Evolutionary conservation across 2,797 vertebrate species (phyloP).

Genomic region (Cynodonichthys magdalenae): DNA sequence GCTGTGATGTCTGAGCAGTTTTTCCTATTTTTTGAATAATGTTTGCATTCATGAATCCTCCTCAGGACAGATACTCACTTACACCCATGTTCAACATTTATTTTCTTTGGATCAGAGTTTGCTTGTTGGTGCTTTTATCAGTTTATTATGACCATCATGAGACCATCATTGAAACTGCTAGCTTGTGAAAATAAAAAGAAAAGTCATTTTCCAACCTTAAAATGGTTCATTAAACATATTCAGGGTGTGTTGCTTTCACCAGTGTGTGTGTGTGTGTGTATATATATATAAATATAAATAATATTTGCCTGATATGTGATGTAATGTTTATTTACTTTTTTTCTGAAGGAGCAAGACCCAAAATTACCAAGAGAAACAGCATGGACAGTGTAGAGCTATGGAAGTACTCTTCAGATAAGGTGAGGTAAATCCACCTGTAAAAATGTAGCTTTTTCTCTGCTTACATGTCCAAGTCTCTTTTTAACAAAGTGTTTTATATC

Average conservation of each 20-base stretch:
- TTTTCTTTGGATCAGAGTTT: conserved; percentile 37
- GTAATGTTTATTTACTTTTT: conserved; percentile 26
- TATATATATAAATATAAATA: no score
- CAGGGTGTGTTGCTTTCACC: conserved; percentile 4
- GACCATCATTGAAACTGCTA: conserved; percentile 20
- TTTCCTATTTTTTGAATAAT: conserved; percentile 17
- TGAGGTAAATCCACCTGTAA: conserved; percentile 49
- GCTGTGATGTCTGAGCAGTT: conserved; percentile 18
- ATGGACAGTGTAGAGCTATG: conserved; percentile 91
- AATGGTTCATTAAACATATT: conserved; percentile 6
- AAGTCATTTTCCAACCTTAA: conserved; percentile 2
- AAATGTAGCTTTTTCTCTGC: neutral
- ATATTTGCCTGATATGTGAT: conserved; percentile 3
- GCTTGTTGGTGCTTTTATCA: conserved; percentile 59
- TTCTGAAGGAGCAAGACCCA: conserved; percentile 90
- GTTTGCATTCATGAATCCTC: conserved; percentile 42
- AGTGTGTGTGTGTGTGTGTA: no score
- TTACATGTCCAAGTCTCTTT: neutral
- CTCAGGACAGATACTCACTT: conserved; percentile 48
- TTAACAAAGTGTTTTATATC: conserved; percentile 13
- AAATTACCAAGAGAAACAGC: conserved; percentile 88
- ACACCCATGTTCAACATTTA: conserved; percentile 58
- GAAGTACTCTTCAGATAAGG: conserved; percentile 90
- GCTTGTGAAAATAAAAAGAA: neutral
- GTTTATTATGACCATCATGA: conserved; percentile 47